Conservation (phyloP, 2,888 invertebrate genomes). For the Ennomos quercinarius region DNA sequence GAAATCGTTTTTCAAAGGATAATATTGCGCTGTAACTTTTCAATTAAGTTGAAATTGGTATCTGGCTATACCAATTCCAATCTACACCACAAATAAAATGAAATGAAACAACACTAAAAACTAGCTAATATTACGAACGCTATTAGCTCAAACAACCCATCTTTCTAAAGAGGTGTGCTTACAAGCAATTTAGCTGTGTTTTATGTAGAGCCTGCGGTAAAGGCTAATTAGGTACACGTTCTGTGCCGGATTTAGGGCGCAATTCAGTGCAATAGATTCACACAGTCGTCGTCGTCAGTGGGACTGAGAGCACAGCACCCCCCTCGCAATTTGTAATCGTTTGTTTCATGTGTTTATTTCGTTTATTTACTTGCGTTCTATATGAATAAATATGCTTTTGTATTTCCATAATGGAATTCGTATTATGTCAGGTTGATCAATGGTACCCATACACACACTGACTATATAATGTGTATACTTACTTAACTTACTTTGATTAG, state of each 20-base stretch:
- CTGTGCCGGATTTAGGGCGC: slow-evolving; percentile 65
- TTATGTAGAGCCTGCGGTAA: slow-evolving; percentile 37
- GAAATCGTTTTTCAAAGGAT: too few species aligned
- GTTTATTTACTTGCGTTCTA: neutral
- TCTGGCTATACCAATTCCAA: too few species aligned
- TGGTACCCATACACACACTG: too few species aligned
- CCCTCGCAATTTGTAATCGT: slow-evolving; percentile 44
- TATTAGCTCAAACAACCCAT: neutral
- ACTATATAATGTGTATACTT: too few species aligned
- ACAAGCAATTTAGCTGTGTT: slow-evolving; percentile 38
- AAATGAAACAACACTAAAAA: neutral
- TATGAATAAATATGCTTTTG: too few species aligned
- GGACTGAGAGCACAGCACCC: slow-evolving; percentile 54
- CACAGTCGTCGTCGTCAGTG: slow-evolving; percentile 52
- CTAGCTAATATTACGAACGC: neutral
- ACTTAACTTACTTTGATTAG: too few species aligned
- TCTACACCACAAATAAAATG: neutral
- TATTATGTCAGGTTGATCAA: too few species aligned
- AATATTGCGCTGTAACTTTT: too few species aligned
- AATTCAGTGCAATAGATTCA: slow-evolving; percentile 60
- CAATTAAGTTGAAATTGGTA: too few species aligned
- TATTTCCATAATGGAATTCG: too few species aligned
- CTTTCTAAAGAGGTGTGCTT: slow-evolving; percentile 19
- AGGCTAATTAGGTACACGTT: slow-evolving; percentile 56
- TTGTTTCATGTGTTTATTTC: too few species aligned